phyloP scores from a whole-genome alignment of 1,140 invertebrate genomes.

The Belonocnema kinseyi region DNA sequence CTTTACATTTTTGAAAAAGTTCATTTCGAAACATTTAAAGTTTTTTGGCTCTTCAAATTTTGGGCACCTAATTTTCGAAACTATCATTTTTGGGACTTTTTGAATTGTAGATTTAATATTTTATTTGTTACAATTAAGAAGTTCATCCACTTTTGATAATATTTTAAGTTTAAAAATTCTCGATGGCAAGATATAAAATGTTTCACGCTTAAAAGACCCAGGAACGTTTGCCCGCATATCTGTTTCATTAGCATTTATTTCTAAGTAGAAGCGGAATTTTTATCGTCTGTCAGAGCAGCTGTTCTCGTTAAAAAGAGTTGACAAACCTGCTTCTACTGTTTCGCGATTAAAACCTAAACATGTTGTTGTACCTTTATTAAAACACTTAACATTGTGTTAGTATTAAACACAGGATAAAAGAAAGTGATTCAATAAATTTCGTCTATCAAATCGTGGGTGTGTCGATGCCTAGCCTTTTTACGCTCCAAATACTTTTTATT shows the following conservation, averaged over 20 bases:
- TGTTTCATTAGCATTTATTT: slow-evolving; percentile 10
- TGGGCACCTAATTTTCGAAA: too few relatives aligned
- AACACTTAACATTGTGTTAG: neutral
- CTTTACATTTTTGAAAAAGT: too few relatives aligned
- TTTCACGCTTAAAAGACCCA: neutral
- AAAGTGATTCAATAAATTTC: slow-evolving; percentile 23
- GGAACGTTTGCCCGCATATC: slow-evolving; percentile 4
- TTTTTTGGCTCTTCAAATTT: too few relatives aligned
- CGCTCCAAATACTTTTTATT: slow-evolving; percentile 60
- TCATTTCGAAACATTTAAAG: too few relatives aligned
- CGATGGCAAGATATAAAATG: neutral
- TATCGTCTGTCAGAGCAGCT: neutral
- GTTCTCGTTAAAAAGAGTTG: neutral
- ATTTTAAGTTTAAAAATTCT: too few relatives aligned
- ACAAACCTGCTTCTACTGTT: neutral
- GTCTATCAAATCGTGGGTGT: slow-evolving; percentile 51
- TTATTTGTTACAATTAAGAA: too few relatives aligned
- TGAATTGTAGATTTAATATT: too few relatives aligned
- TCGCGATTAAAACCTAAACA: neutral
- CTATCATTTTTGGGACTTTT: too few relatives aligned
- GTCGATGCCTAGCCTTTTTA: slow-evolving; percentile 54
- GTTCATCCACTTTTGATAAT: too few relatives aligned
- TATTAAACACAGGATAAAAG: slow-evolving; percentile 29
- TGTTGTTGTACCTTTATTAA: neutral
- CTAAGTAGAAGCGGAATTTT: slow-evolving; percentile 32